phyloP scores from a whole-genome alignment of 2,797 vertebrate genomes.

The Paramormyrops hopkinsi region DNA sequence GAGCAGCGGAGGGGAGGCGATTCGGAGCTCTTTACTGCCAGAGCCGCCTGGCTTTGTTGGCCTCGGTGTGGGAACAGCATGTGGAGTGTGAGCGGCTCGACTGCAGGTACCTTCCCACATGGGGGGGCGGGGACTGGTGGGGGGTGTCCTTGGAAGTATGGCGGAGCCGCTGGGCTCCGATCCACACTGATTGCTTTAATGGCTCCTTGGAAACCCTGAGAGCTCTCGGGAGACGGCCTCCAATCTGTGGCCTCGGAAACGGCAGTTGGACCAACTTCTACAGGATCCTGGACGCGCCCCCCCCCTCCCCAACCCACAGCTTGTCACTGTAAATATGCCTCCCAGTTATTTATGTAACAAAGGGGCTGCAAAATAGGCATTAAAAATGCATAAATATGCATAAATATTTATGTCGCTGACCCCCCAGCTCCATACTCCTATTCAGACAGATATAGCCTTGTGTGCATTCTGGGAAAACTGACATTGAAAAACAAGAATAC shows the following conservation, averaged over 20 bases:
- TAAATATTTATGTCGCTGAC: neutral
- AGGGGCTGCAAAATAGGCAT: neutral
- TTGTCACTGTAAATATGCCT: neutral
- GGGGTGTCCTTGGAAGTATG: neutral
- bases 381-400: constrained; percentile 10
- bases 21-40: neutral
- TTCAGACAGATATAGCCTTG: neutral
- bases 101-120: constrained; percentile 1
- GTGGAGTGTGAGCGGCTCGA: neutral
- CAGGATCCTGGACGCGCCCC: neutral
- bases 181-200: constrained; percentile 9
- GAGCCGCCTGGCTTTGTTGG: neutral
- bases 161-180: neutral
- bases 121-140: neutral
- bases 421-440: neutral
- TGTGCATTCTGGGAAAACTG: neutral
- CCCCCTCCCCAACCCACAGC: neutral
- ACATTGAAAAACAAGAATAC: neutral
- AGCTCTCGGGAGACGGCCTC: neutral
- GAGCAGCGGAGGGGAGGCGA: neutral
- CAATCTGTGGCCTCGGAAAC: neutral
- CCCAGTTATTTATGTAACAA: neutral
- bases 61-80: neutral
- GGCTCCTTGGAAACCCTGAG: neutral
- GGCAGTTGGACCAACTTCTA: neutral